phyloP scores from a whole-genome alignment of 1,140 invertebrate species.

The Lepidurus apus region DNA sequence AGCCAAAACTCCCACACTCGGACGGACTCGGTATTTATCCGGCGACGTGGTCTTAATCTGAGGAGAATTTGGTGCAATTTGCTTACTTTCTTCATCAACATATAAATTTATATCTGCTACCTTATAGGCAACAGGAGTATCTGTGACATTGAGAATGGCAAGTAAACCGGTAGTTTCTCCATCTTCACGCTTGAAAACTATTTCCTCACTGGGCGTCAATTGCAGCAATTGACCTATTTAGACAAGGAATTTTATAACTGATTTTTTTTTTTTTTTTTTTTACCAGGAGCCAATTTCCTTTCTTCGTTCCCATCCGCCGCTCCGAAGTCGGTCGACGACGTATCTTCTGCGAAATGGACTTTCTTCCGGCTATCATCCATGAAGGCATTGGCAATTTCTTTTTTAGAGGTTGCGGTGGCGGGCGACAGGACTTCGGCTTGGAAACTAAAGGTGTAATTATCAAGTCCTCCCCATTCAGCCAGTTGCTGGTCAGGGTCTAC shows the following conservation, averaged over 20 bases:
- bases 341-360: conserved; percentile 34
- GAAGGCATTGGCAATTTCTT: conserved; percentile 37
- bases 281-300: conserved; percentile 28
- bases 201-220: conserved; percentile 53
- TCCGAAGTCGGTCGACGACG: conserved; percentile 19
- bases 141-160: conserved; percentile 59
- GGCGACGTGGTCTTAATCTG: conserved; percentile 74
- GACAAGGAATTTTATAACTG: conserved; percentile 30
- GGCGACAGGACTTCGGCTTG: conserved; percentile 50
- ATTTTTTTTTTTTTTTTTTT: conserved; percentile 30
- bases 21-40: conserved; percentile 83
- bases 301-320: conserved; percentile 23
- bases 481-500: conserved; percentile 68
- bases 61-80: conserved; percentile 39
- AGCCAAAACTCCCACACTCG: conserved; percentile 67
- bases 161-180: conserved; percentile 60
- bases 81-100: background rate
- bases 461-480: conserved; percentile 77
- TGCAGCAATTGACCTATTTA: conserved; percentile 36
- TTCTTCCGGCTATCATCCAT: conserved; percentile 25
- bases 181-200: conserved; percentile 58
- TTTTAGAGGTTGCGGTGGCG: conserved; percentile 41
- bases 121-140: conserved; percentile 66
- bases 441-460: conserved; percentile 66
- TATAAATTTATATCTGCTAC: conserved; percentile 44